phyloP scores from a whole-genome alignment of 2,113 vertebrate genomes.

The Gambusia holbrooki region DNA sequence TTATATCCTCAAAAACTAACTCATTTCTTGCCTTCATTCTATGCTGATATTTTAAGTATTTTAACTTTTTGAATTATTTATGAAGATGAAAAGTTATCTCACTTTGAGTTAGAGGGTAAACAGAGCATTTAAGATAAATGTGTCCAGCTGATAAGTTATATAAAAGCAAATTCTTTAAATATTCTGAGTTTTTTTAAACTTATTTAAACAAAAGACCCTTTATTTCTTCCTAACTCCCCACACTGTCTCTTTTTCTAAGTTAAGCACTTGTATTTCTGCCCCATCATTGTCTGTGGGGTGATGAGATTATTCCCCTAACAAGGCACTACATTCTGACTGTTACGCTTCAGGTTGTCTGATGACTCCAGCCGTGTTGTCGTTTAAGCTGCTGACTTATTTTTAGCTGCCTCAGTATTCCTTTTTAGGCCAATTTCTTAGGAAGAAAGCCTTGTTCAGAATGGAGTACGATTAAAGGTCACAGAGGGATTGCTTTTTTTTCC shows the following conservation, averaged over 20 bases:
- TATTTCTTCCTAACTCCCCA: neutral
- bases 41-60: neutral
- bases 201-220: neutral
- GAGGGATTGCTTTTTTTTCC: slow-evolving; percentile 63
- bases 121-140: neutral
- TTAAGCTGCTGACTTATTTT: slow-evolving; percentile 74
- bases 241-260: neutral
- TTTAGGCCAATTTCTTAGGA: slow-evolving; percentile 70
- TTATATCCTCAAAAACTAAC: too few relatives aligned
- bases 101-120: neutral
- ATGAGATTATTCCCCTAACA: slow-evolving; percentile 76
- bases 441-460: slow-evolving; percentile 65
- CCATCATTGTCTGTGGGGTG: slow-evolving; percentile 39
- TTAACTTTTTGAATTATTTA: neutral
- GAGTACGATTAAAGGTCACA: slow-evolving; percentile 60
- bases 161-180: neutral
- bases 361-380: slow-evolving; percentile 67
- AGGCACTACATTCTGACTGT: slow-evolving; percentile 63
- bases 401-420: slow-evolving; percentile 74
- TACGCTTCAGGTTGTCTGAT: slow-evolving; percentile 68
- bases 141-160: too few relatives aligned
- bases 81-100: neutral
- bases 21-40: neutral
- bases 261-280: slow-evolving; percentile 16
- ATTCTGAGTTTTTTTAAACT: neutral